Percentiles rank a stretch among this genome's conserved stretches.
phyloP scores from a whole-genome alignment of 2,888 invertebrate species.

The Luperina nickerlii region DNA sequence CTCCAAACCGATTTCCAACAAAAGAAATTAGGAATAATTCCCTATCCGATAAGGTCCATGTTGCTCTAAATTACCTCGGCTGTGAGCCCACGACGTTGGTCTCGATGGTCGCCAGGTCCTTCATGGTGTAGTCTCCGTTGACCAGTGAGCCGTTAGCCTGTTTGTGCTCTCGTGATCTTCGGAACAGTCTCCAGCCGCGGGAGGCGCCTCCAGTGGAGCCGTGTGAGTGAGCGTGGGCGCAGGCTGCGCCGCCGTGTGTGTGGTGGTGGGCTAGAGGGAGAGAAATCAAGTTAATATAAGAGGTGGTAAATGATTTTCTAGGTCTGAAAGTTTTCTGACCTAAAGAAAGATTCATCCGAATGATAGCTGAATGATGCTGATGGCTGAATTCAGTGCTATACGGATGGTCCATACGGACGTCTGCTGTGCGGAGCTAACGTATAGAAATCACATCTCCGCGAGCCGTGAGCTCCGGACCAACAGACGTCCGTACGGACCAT shows the following conservation, averaged over 20 bases:
- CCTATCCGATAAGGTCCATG: background rate
- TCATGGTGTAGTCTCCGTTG: constrained; percentile 86
- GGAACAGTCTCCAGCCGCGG: constrained; percentile 74
- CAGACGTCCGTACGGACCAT: no score
- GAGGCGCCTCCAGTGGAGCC: constrained; percentile 81
- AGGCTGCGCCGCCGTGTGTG: constrained; percentile 85
- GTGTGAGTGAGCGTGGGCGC: constrained; percentile 77
- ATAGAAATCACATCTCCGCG: no score
- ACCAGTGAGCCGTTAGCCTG: constrained; percentile 78
- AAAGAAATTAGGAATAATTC: background rate
- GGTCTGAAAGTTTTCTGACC: no score
- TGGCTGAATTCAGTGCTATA: no score
- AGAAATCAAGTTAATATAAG: background rate
- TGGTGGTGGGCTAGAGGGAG: constrained; percentile 83
- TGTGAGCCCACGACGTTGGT: constrained; percentile 72
- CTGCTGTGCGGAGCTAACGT: no score
- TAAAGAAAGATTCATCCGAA: no score
- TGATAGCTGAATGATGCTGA: no score
- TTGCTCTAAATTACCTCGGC: constrained; percentile 71
- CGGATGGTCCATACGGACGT: no score
- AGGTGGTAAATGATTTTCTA: no score
- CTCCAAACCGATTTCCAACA: background rate
- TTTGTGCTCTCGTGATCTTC: constrained; percentile 74
- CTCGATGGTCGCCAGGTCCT: constrained; percentile 78
- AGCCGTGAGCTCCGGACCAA: no score